Base-by-base conservation (phyloP, 1,140 invertebrate species). In the Nylanderia fulva region DNA sequence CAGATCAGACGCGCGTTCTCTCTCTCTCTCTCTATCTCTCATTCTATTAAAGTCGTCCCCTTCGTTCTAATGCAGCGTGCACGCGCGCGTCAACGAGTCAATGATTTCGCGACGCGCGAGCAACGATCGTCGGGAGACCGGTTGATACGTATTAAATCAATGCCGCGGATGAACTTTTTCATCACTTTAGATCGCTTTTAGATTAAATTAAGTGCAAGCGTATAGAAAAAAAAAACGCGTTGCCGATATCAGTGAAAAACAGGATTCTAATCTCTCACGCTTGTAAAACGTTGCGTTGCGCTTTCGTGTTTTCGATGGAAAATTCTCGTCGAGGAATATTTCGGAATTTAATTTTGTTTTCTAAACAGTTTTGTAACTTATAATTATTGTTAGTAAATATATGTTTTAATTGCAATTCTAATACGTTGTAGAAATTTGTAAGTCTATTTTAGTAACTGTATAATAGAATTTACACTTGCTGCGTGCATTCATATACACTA, bases 1-100 rank as follows among this genome's bases (percentile, higher is more conserved):
- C 83, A 89, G 90, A 91, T 88, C 89, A 89, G 92, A 91, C 90
- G 76, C 74, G 87, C 69, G 69, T 45, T 3, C 3, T 68, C 69
- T n/a, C n/a, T n/a, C n/a, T n/a, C n/a, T n/a, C n/a, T n/a, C n/a
- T n/a, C n/a, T n/a, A n/a, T n/a, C n/a, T 83, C 69, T 60, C 54
- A 21, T 85, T 56, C 68, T 77, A 86, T 75, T 87, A 88, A 56
- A 75, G 24, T 74, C 63, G 69, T 87, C 63, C 45, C 77, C 54
- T 13, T 60, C 42, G 36, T 45, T 82, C 42, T 56, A 58, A 45
- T 54, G 52, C 36, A 33, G 27, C 66, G 2, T 21, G 48, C 29
- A 39, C 48, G 54, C 8, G 48, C 33, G 42, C 66, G 79, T 84
- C 82, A 86, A 84, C 61, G 24, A 56, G 45, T 52, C 21, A 39